These are phyloP conservation scores for Dryobotodes eremita DNA, from an alignment of 2,888 invertebrate genomes.

Conservation along the genomic window DNA sequence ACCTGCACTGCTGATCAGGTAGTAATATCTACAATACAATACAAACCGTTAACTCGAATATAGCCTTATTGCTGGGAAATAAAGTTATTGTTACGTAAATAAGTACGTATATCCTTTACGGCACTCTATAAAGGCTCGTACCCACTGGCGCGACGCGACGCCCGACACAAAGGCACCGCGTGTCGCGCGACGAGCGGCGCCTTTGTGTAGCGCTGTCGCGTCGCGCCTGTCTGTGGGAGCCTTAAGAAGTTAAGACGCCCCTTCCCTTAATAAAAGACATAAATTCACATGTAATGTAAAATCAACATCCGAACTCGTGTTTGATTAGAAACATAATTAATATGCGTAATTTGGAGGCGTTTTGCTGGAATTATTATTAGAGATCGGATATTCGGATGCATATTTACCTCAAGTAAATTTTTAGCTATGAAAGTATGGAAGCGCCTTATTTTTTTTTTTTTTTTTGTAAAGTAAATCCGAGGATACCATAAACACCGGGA, in stretches of 20 bases:
- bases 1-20: neutral
- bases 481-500: no score
- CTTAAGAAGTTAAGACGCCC: no score
- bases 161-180: no score
- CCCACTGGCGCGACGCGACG: no score
- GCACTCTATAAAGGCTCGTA: neutral
- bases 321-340: constrained; percentile 38
- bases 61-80: constrained; percentile 17
- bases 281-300: constrained; percentile 28
- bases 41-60: constrained; percentile 15
- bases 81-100: constrained; percentile 36
- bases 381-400: no score
- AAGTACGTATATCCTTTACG: constrained; percentile 9
- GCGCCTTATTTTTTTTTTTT: no score
- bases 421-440: no score
- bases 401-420: no score
- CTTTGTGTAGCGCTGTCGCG: no score
- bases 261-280: neutral
- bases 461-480: no score
- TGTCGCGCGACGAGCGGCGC: no score
- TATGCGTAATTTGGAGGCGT: constrained; percentile 18
- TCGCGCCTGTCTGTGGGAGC: no score
- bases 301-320: constrained; percentile 39
- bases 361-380: constrained; percentile 2
- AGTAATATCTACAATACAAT: neutral